Evolutionary conservation across 53 echinoderm and acorn worm species (phyloP).

Genomic region (Actinopyga echinites): DNA sequence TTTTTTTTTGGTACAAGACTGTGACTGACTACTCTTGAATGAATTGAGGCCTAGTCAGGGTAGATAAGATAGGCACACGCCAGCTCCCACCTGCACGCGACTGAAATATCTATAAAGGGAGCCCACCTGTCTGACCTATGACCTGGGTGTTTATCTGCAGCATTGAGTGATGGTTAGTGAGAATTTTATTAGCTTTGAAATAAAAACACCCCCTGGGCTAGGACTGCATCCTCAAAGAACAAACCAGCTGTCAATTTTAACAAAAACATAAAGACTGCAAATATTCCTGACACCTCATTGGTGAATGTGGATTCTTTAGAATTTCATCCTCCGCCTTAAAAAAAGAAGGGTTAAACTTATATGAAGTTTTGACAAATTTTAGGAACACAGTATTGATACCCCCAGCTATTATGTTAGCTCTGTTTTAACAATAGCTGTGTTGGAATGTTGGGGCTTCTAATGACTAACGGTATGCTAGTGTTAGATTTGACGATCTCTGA

Average conservation of each 20-base stretch:
- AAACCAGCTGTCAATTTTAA: constrained; percentile 25
- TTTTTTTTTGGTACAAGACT: too few species aligned
- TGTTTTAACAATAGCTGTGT: background rate
- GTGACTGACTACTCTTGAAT: too few species aligned
- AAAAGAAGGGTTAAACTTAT: background rate
- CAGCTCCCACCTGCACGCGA: constrained; percentile 31
- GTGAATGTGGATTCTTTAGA: constrained; percentile 1
- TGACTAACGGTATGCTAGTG: background rate
- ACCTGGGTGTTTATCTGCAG: constrained; percentile 7
- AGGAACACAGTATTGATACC: constrained; percentile 21
- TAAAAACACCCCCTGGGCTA: constrained; percentile 13
- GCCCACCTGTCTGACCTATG: constrained; percentile 18
- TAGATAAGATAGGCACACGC: constrained; percentile 15
- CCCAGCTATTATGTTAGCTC: constrained; percentile 8
- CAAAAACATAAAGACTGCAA: constrained; percentile 9
- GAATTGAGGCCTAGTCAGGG: background rate
- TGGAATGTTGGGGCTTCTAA: constrained; percentile 4
- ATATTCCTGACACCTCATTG: constrained; percentile 6
- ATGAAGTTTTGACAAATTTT: background rate
- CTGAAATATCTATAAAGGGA: background rate
- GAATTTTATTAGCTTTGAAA: constrained; percentile 28
- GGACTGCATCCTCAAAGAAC: background rate
- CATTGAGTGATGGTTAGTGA: constrained; percentile 30
- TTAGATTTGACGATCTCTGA: background rate
- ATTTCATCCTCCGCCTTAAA: background rate